Conservation (phyloP, 1,140 invertebrate genomes). For the Pygmarrhopalites habei region DNA sequence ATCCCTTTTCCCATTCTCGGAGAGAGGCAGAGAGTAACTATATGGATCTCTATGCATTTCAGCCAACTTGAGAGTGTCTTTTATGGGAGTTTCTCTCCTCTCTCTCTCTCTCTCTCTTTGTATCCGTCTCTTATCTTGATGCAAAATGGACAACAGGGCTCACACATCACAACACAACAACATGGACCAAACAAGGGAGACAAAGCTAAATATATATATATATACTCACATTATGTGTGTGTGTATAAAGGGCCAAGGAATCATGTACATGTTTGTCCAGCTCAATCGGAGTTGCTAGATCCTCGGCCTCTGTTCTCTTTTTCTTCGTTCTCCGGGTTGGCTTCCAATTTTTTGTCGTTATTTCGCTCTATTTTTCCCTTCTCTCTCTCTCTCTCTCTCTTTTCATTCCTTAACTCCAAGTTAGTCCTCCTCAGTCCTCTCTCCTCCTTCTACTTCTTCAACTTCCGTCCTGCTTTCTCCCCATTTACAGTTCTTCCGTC, state of each 20-base stretch:
- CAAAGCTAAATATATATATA: background rate
- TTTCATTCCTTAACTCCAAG: conserved; percentile 4
- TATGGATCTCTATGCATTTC: background rate
- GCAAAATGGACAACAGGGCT: background rate
- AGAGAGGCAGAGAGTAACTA: background rate
- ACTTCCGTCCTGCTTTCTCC: conserved; percentile 8
- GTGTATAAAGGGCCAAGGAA: background rate
- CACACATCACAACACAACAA: background rate
- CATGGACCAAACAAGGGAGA: too few relatives aligned
- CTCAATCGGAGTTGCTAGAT: background rate
- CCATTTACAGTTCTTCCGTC: conserved; percentile 6
- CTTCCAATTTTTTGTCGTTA: background rate
- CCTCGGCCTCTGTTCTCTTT: background rate
- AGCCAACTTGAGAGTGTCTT: background rate
- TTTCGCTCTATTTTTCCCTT: conserved; percentile 1
- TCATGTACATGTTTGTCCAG: background rate
- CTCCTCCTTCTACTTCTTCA: background rate
- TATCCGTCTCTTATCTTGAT: background rate
- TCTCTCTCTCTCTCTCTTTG: too few relatives aligned
- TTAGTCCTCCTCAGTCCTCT: too few relatives aligned
- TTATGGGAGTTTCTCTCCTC: background rate
- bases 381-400: background rate
- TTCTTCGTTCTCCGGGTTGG: background rate
- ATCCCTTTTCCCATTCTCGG: background rate
- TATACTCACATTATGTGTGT: background rate